phyloP scores from a whole-genome alignment of 2,113 vertebrate species.

The Neopipo cinnamomea region DNA sequence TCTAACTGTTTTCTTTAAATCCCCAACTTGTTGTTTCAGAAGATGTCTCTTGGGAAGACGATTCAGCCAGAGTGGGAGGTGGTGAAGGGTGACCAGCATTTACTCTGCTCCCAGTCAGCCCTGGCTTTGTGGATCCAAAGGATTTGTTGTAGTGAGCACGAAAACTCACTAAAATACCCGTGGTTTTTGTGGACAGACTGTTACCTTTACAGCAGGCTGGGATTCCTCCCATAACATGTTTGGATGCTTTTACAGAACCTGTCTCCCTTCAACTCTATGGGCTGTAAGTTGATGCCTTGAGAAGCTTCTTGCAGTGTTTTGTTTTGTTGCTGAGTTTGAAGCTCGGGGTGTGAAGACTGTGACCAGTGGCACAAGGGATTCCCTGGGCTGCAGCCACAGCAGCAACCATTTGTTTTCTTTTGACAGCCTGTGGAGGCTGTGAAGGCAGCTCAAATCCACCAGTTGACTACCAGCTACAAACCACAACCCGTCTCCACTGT shows the following conservation, averaged over 20 bases:
- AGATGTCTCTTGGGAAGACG: background rate
- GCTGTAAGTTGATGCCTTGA: background rate
- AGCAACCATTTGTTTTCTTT: constrained; percentile 56
- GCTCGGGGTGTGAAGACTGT: background rate
- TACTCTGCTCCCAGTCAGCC: background rate
- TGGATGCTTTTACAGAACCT: background rate
- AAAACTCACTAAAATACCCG: constrained; percentile 25
- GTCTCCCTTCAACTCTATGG: background rate
- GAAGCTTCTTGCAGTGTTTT: background rate
- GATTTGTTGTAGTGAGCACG: background rate
- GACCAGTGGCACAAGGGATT: constrained; percentile 41
- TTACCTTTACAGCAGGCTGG: constrained; percentile 5
- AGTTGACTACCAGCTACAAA: constrained; percentile 27
- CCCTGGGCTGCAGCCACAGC: constrained; percentile 29
- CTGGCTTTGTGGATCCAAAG: background rate
- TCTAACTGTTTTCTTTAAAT: background rate
- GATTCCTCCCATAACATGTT: background rate
- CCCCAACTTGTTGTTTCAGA: background rate
- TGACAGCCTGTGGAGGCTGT: constrained; percentile 13
- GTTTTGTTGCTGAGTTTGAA: constrained; percentile 26
- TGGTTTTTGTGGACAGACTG: background rate
- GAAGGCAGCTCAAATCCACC: constrained; percentile 32
- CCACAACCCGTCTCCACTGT: constrained; percentile 11
- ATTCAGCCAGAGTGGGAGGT: background rate
- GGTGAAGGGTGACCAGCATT: background rate